Conservation (phyloP, 2,888 invertebrate genomes). For the Caenorhabditis angaria region DNA sequence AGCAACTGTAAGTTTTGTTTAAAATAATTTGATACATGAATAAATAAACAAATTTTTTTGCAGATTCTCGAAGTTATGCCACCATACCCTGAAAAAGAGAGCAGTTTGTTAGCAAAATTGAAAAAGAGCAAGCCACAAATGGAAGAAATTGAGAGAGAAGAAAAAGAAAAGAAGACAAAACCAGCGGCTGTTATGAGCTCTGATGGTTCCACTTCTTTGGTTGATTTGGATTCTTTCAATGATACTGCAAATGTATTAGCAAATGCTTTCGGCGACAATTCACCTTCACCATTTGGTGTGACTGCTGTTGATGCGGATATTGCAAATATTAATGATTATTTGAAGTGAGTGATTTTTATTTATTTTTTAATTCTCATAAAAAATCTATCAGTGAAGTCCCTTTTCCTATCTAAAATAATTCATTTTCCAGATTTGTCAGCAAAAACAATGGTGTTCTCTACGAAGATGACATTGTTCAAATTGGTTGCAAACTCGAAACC, state of each 20-base stretch:
- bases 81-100: slow-evolving; percentile 92
- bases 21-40: neutral
- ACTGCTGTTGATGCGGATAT: slow-evolving; percentile 32
- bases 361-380: neutral
- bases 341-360: slow-evolving; percentile 23
- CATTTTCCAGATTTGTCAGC: slow-evolving; percentile 82
- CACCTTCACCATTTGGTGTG: slow-evolving; percentile 11
- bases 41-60: slow-evolving; percentile 9
- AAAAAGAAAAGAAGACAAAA: slow-evolving; percentile 70
- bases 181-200: slow-evolving; percentile 52
- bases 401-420: too few relatives aligned
- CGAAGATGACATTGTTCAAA: slow-evolving; percentile 96
- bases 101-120: slow-evolving; percentile 93
- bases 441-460: slow-evolving; percentile 98
- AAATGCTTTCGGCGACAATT: slow-evolving; percentile 32
- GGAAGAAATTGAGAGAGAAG: slow-evolving; percentile 78
- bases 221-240: slow-evolving; percentile 39
- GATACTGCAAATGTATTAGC: slow-evolving; percentile 23
- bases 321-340: slow-evolving; percentile 41
- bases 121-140: slow-evolving; percentile 97
- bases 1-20: slow-evolving; percentile 72
- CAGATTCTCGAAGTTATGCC: slow-evolving; percentile 93
- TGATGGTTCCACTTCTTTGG: slow-evolving; percentile 41
- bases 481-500: slow-evolving; percentile 84
- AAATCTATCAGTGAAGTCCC: too few relatives aligned